Percentiles rank a stretch among this genome's conserved stretches.
phyloP scores from a whole-genome alignment of 2,113 vertebrate genomes.

The Cnemophilus loriae region DNA sequence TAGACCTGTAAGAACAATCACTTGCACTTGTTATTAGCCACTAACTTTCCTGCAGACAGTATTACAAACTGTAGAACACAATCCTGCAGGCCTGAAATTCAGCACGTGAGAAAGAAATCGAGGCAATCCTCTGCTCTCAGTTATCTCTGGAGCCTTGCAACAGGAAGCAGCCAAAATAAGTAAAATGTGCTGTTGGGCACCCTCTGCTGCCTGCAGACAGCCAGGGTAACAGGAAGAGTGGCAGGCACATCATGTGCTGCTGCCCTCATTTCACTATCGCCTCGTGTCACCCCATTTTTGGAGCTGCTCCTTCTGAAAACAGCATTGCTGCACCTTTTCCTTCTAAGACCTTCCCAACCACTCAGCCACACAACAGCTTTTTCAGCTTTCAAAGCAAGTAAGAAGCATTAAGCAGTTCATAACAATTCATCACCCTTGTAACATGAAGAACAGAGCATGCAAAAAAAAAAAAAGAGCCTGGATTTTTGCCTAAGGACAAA shows the following conservation, averaged over 20 bases:
- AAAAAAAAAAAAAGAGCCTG: background rate
- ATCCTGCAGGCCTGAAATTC: background rate
- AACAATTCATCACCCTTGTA: background rate
- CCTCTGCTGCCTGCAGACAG: background rate
- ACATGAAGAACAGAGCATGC: background rate
- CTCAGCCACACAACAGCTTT: background rate
- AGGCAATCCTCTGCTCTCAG: background rate
- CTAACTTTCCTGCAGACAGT: background rate
- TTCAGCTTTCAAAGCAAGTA: background rate
- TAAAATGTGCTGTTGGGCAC: background rate
- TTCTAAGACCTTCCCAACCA: background rate
- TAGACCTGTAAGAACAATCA: conserved; percentile 77
- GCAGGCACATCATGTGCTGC: background rate
- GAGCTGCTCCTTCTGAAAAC: background rate
- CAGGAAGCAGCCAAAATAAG: background rate
- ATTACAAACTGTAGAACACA: background rate
- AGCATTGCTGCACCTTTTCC: background rate
- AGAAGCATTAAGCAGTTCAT: background rate
- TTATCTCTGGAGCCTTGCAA: background rate
- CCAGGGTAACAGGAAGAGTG: background rate
- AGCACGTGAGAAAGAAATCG: background rate
- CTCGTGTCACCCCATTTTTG: background rate
- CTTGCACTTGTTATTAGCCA: background rate
- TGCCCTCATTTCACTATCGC: background rate
- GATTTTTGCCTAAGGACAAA: background rate